A percentile compares a stretch with the other conserved stretches of the same genome.
Evolutionary conservation across 92 coral and sea anemone species (phyloP).

Genomic region (Paramuricea clavata): DNA sequence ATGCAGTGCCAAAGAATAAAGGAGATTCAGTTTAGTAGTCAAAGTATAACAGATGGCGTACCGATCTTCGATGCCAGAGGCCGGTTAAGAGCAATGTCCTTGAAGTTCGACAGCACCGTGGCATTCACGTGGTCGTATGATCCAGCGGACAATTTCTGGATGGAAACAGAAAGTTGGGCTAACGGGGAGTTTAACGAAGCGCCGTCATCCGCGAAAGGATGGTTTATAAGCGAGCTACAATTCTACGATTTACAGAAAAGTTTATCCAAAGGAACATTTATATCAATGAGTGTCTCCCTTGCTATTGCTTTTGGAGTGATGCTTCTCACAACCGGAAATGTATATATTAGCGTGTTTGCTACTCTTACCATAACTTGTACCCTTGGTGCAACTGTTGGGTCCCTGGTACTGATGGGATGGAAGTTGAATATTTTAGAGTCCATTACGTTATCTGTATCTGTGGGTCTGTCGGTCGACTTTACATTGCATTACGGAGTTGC

Average conservation of each 20-base stretch:
- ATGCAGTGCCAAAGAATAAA: too few species aligned
- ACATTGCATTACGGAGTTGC: slow-evolving; percentile 98
- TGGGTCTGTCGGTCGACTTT: slow-evolving; percentile 92
- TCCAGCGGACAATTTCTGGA: slow-evolving; percentile 87
- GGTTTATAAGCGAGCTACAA: slow-evolving; percentile 87
- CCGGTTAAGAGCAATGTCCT: too few species aligned
- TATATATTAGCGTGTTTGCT: slow-evolving; percentile 87
- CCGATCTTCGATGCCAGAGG: too few species aligned
- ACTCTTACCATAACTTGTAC: slow-evolving; percentile 84
- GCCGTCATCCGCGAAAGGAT: slow-evolving; percentile 81
- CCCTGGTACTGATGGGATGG: slow-evolving; percentile 95
- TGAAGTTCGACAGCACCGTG: too few species aligned
- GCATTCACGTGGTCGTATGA: slow-evolving; percentile 85
- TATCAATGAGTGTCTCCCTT: slow-evolving; percentile 85
- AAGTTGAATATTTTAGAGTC: slow-evolving; percentile 92
- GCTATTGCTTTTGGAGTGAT: slow-evolving; percentile 89
- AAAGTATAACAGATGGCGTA: too few species aligned
- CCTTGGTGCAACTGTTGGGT: slow-evolving; percentile 86
- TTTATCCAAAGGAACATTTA: slow-evolving; percentile 83
- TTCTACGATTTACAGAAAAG: slow-evolving; percentile 94
- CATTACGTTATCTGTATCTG: slow-evolving; percentile 96
- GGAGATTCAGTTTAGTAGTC: too few species aligned
- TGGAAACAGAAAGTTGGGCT: slow-evolving; percentile 83
- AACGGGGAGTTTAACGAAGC: slow-evolving; percentile 69
- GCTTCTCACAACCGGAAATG: slow-evolving; percentile 87